phyloP scores from a whole-genome alignment of 2,888 invertebrate species.

The Teleogryllus oceanicus region DNA sequence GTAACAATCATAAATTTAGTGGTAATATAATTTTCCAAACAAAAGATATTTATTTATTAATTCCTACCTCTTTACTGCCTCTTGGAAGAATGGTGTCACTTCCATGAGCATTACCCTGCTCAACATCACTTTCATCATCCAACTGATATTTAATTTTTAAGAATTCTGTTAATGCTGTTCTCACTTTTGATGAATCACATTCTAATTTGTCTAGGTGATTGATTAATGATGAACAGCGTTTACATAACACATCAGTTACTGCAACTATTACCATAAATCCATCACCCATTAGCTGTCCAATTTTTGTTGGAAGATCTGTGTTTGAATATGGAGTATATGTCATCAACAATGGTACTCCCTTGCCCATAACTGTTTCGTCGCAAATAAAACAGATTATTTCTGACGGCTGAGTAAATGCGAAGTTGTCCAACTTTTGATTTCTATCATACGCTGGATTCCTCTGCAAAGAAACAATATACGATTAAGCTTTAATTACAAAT shows the following conservation, averaged over 20 bases:
- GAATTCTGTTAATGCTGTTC: conserved; percentile 31
- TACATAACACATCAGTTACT: conserved; percentile 35
- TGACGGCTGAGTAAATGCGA: background rate
- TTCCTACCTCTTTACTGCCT: too few relatives aligned
- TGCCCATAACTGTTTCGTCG: conserved; percentile 28
- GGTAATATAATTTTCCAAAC: too few relatives aligned
- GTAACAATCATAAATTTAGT: too few relatives aligned
- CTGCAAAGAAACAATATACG: background rate
- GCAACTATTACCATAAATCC: conserved; percentile 36
- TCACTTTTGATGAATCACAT: conserved; percentile 31
- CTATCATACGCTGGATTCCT: background rate
- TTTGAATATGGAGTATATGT: conserved; percentile 32
- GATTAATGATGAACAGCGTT: conserved; percentile 33
- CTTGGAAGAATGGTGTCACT: too few relatives aligned
- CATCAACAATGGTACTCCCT: conserved; percentile 29
- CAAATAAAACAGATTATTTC: conserved; percentile 34
- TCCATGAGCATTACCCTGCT: background rate
- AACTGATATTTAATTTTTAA: conserved; percentile 36
- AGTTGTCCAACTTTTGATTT: background rate
- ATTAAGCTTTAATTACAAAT: too few relatives aligned
- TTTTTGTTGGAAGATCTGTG: conserved; percentile 34
- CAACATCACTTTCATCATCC: conserved; percentile 24
- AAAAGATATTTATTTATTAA: too few relatives aligned
- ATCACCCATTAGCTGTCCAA: conserved; percentile 37
- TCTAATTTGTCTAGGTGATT: conserved; percentile 38